Evolutionary conservation across 2,113 vertebrate genomes (phyloP), one percentile per base, ranked within the genome.

Genomic region (Aegypius monachus): DNA sequence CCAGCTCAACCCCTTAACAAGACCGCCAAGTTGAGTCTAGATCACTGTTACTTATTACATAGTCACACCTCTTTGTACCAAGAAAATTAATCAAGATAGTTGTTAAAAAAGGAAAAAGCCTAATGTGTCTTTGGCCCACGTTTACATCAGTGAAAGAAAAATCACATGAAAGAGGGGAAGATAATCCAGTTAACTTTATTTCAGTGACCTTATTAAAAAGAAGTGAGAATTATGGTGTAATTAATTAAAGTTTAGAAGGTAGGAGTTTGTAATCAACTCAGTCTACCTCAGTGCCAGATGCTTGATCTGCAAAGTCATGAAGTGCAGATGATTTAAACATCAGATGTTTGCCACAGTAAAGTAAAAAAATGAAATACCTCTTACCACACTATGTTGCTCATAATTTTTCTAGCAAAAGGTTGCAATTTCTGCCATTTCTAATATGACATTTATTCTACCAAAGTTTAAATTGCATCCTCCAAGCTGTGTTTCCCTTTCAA

Each of bases 121-220:
- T 62, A 9, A 31, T 3, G 10, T 68, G 40, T 48, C 53, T 94
- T 83, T 25, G 89, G 55, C 50, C 25, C 53, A 17, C 26, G 19
- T 67, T 71, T 25, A 32, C 38, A 52, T 23, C 47, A 22, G 58
- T 19, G 82, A 58, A 59, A 70, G 74, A 34, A 71, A 59, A 79
- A 32, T 3, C 53, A 16, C 38, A 4, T 5, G 65, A 29, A 47
- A 48, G 53, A 25, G 36, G 31, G 50, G 43, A n/a, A 42, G 42
- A 34, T 74, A 84, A 84, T 73, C 55, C 32, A 34, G 45, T 53
- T 70, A 73, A 48, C 40, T 62, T 61, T 29, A 78, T 81, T 96
- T 81, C 67, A 16, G 72, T 62, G 79, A 88, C 63, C 75, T 96
- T 89, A 92, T 62, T 83, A 58, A 66, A 68, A 43, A 68, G 27